phyloP scores from a whole-genome alignment of 2,113 vertebrate species.

The Pantherophis guttatus region DNA sequence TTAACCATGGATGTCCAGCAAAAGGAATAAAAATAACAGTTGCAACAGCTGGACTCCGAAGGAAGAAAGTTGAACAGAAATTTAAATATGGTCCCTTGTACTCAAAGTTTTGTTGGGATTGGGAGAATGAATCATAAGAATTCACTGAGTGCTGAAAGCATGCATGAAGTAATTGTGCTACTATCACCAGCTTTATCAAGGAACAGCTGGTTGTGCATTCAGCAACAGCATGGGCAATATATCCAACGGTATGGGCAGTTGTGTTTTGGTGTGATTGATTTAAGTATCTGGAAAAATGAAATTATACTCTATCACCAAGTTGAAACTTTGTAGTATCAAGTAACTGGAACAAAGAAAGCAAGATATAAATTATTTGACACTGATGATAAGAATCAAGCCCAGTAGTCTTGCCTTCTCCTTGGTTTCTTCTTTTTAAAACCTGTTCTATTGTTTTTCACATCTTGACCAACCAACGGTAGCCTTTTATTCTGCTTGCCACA shows the following conservation, averaged over 20 bases:
- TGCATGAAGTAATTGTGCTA: not conserved
- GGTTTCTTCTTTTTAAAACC: not conserved
- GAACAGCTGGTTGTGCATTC: not conserved
- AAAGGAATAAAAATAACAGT: not conserved
- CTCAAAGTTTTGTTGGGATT: not conserved
- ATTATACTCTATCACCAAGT: not conserved
- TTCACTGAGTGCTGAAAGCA: not conserved
- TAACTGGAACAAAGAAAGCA: not conserved
- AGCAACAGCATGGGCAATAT: not conserved
- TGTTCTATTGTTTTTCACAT: not conserved
- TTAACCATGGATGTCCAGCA: not conserved
- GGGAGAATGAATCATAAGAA: not conserved
- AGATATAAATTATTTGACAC: not conserved
- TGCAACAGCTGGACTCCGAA: not conserved
- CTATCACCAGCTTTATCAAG: not conserved
- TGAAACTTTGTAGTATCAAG: not conserved
- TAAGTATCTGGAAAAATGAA: not conserved
- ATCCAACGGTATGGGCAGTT: not conserved
- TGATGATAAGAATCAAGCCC: not conserved
- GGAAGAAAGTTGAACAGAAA: not conserved
- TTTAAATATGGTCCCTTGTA: not conserved
- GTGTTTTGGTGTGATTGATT: not conserved
- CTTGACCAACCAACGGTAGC: not conserved
- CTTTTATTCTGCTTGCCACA: not conserved
- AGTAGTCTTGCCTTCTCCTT: not conserved